phyloP scores from a whole-genome alignment of 1,140 invertebrate species.

The Drosophila cardini region DNA sequence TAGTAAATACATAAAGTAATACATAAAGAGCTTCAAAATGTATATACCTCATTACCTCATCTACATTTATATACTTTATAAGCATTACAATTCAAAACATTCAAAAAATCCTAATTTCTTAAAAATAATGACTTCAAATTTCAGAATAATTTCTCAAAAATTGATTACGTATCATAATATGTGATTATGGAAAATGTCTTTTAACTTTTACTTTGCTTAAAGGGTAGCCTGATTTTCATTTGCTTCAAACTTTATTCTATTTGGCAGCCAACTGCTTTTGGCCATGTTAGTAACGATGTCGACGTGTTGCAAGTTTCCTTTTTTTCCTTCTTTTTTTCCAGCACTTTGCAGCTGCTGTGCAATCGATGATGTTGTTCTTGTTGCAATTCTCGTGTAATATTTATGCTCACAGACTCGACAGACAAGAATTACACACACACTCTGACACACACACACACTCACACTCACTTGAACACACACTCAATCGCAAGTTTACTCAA shows the following conservation, averaged over 20 bases:
- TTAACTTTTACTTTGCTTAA: background rate
- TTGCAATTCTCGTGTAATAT: slow-evolving; percentile 32
- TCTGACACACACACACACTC: background rate
- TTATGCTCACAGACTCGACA: slow-evolving; percentile 45
- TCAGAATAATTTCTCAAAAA: too few relatives aligned
- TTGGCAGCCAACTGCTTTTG: slow-evolving; percentile 30
- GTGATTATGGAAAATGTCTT: too few relatives aligned
- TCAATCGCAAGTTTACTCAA: slow-evolving; percentile 62
- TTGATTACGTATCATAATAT: too few relatives aligned
- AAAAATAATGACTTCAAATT: too few relatives aligned
- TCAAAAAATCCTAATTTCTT: too few relatives aligned
- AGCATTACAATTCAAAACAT: too few relatives aligned
- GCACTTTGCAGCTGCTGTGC: slow-evolving; percentile 22
- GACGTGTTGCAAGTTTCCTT: slow-evolving; percentile 30
- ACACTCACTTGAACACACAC: slow-evolving; percentile 31
- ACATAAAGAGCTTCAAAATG: too few relatives aligned
- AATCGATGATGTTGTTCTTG: slow-evolving; percentile 7
- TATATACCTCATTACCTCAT: too few relatives aligned
- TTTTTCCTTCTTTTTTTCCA: slow-evolving; percentile 42
- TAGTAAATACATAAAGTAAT: too few relatives aligned
- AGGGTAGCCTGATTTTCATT: background rate
- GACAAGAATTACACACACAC: slow-evolving; percentile 20
- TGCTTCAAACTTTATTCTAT: background rate
- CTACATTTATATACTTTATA: too few relatives aligned
- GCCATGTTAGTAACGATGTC: slow-evolving; percentile 31